Conservation (phyloP, 2,113 vertebrate species). For the Saimiri boliviensis region DNA sequence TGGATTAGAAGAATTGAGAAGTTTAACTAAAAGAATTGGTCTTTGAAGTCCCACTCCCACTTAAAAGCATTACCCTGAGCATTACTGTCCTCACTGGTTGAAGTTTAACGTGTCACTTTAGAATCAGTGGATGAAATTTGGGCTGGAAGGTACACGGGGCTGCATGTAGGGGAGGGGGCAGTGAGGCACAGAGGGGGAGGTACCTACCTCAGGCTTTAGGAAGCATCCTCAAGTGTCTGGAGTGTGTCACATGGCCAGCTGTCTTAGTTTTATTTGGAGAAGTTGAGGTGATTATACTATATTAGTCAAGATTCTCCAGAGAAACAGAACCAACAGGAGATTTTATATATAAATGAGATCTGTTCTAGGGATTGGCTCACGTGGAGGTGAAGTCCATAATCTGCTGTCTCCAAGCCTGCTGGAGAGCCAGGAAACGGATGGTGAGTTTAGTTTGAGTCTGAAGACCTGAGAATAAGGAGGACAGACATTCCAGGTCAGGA, state of each 20-base stretch:
- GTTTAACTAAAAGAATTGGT: rapidly evolving
- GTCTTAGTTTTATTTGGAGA: neutral
- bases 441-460: neutral
- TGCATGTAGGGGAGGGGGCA: too few relatives aligned
- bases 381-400: neutral
- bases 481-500: neutral
- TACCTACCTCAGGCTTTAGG: rapidly evolving
- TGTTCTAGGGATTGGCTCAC: too few relatives aligned
- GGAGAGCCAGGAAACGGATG: neutral
- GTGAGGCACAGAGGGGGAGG: too few relatives aligned
- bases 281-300: neutral
- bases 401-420: neutral
- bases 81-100: rapidly evolving
- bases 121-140: neutral
- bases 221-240: too few relatives aligned
- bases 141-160: rapidly evolving
- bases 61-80: neutral
- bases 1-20: neutral
- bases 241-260: rapidly evolving
- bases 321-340: neutral
- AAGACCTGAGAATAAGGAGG: neutral
- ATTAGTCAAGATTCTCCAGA: neutral
- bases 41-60: neutral
- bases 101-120: neutral
- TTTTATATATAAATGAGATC: neutral